Evolutionary conservation across 2,113 vertebrate genomes (phyloP).

Genomic region (Atrichornis clamosus): DNA sequence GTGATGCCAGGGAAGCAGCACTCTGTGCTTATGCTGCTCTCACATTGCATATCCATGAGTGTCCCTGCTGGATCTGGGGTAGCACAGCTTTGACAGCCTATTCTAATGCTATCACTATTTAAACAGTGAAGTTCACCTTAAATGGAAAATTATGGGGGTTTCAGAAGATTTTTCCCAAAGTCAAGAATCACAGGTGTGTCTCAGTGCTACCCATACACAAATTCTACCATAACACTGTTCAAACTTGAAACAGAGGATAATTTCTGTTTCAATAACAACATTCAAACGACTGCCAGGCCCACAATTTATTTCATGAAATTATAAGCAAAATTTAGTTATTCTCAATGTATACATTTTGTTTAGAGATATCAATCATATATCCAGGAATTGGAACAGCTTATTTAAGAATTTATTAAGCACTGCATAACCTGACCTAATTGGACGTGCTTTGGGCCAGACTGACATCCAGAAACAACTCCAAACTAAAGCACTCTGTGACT

Average conservation of each 20-base stretch:
- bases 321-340: neutral
- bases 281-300: neutral
- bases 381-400: neutral
- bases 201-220: neutral
- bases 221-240: neutral
- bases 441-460: neutral
- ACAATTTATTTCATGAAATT: neutral
- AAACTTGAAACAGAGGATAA: neutral
- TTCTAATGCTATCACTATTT: neutral
- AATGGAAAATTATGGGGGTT: neutral
- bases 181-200: neutral
- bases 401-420: neutral
- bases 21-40: neutral
- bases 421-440: neutral
- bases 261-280: neutral
- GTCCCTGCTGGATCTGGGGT: neutral
- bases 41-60: accelerated
- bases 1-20: neutral
- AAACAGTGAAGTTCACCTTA: neutral
- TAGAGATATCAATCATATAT: neutral
- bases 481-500: neutral
- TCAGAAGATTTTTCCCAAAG: neutral
- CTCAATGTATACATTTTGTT: neutral
- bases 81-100: neutral
- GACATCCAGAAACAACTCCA: neutral